These are phyloP conservation scores for Heliconius sara DNA, from an alignment of 2,888 invertebrate genomes.

Conservation along the genomic window DNA sequence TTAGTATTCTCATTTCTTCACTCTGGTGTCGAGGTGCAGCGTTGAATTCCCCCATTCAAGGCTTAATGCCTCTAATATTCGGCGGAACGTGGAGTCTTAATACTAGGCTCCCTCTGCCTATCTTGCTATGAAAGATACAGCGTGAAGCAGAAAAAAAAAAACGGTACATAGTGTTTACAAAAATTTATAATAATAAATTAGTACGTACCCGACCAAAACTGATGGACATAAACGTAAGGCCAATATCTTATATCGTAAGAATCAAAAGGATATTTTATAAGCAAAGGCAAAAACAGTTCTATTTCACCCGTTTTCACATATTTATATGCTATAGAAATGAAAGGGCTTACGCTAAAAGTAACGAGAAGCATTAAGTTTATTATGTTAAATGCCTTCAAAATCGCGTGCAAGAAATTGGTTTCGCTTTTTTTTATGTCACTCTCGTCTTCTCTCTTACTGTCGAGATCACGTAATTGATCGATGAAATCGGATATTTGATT, in stretches of 20 bases:
- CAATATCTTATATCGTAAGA: slow-evolving; percentile 58
- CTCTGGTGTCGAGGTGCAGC: too few species aligned
- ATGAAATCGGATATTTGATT: background rate
- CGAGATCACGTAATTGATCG: background rate
- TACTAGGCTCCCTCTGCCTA: too few species aligned
- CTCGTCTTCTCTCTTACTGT: background rate
- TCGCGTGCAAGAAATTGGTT: slow-evolving; percentile 54
- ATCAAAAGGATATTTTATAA: slow-evolving; percentile 66
- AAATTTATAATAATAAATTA: background rate
- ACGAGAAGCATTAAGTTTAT: slow-evolving; percentile 53
- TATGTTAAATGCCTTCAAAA: slow-evolving; percentile 57
- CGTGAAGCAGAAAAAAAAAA: too few species aligned
- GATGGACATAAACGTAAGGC: slow-evolving; percentile 65
- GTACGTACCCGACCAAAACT: slow-evolving; percentile 62
- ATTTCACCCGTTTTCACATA: slow-evolving; percentile 58
- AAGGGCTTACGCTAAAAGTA: slow-evolving; percentile 57
- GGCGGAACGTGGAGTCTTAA: too few species aligned
- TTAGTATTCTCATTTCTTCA: too few species aligned
- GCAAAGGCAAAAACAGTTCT: slow-evolving; percentile 60
- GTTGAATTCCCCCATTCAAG: too few species aligned
- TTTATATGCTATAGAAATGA: slow-evolving; percentile 55
- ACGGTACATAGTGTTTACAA: too few species aligned
- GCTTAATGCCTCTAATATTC: too few species aligned
- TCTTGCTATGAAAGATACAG: too few species aligned
- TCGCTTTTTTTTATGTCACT: slow-evolving; percentile 47